Evolutionary conservation across 2,888 invertebrate species (phyloP).

Genomic region (Tiliacea aurago): DNA sequence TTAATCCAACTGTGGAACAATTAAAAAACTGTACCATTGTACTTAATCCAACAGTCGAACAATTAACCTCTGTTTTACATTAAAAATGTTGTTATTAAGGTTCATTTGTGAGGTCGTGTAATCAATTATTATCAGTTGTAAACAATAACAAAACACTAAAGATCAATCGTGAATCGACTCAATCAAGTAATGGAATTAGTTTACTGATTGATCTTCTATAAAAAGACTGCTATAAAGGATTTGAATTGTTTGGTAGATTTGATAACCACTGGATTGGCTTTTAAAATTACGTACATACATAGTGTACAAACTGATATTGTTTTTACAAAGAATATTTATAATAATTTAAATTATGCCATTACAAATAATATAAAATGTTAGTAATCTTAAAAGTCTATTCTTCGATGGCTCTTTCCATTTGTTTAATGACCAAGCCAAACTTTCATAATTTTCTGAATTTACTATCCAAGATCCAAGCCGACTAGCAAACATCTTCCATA

Average conservation of each 20-base stretch:
- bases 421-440: not conserved
- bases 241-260: slow-evolving; percentile 20
- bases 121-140: slow-evolving; percentile 31
- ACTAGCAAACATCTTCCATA: not conserved
- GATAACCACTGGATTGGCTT: not conserved
- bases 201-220: slow-evolving; percentile 41
- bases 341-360: not conserved
- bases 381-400: not conserved
- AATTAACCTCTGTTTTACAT: slow-evolving; percentile 1
- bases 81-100: not conserved
- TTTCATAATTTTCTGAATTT: not conserved
- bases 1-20: not conserved
- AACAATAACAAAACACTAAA: slow-evolving; percentile 31
- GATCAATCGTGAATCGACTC: slow-evolving; percentile 19
- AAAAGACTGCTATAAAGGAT: slow-evolving; percentile 31
- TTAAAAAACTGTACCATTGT: not conserved
- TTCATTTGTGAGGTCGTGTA: slow-evolving; percentile 10
- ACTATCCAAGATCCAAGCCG: not conserved
- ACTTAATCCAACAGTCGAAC: not conserved
- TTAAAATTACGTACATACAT: not conserved
- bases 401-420: not conserved
- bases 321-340: not conserved
- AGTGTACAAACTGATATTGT: not conserved
- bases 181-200: slow-evolving; percentile 23
- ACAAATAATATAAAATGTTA: not conserved